Evolutionary conservation across 2,888 invertebrate genomes (phyloP), one percentile per base, ranked within the genome.

Genomic region (Tetheella fluctuosa): DNA sequence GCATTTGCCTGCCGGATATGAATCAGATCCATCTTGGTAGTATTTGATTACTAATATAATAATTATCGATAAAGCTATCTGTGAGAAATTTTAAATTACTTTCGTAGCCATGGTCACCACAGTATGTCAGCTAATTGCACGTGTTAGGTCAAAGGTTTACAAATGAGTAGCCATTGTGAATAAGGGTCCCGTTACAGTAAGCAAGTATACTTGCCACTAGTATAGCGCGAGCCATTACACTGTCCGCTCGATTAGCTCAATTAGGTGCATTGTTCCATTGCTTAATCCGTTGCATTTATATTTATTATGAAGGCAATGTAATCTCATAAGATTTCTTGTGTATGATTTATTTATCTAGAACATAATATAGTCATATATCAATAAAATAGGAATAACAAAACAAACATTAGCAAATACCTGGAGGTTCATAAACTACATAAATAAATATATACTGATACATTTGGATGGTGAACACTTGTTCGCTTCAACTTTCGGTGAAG

Each of bases 261-360:
- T 39, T 48, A 48, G 48, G 48, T 48, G 48, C 48, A 48, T 48
- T 48, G 48, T 48, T 48, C 48, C 20, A 48, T 20, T 48, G 48
- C 10, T 20, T 8, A 10, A 20, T 10, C 20, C 20, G 42, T 48
- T 17, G 39, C 17, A 15, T 17, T 2, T 39, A 10, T 6, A 39
- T 39, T 10, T 39, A n/a, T 39, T n/a, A 39, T n/a, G 15, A 5
- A n/a, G n/a, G 1, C 2, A 13, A 3, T 34, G 13, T 30, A 25
- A 25, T 25, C 6, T 25, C 6, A 4, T 25, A 6, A 25, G 25
- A 6, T 25, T 25, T 25, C 3, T 4, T 25, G 3, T 6, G 25
- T 25, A 25, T 25, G 25, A 2, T 25, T 4, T 25, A 25, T 25
- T 25, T 2, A 25, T 25, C 3, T 25, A 6, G 25, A 25, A 25